Base-by-base conservation (phyloP, 1,140 invertebrate species). In the Drosophila grimshawi region DNA sequence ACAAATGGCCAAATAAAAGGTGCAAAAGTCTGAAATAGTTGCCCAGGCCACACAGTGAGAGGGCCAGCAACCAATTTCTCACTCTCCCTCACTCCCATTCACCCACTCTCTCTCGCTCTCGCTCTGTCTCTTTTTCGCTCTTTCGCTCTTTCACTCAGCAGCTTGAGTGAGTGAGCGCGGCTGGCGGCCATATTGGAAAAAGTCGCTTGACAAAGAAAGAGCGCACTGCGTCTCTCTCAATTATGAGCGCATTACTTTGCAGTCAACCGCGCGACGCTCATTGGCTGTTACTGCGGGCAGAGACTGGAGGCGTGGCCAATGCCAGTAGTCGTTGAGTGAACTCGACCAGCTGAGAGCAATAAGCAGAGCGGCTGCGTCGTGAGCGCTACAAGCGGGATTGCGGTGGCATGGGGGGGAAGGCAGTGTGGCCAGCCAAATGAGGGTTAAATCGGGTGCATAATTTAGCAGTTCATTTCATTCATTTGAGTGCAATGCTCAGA, bases 401-500 rank as follows among this genome's bases (percentile, higher is more conserved):
- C 29, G 41, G 71, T 63, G 46, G 46, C 39, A 60, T 46, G 65
- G 46, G 60, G 59, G 64, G 62, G 19, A 19, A 19, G 53, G 56
- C 48, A 37, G 76, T 86, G 83, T 61, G 80, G 73, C 85, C 72
- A 66, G 59, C 77, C 55, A 88, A 89, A 89, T 89, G 85, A 89
- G 85, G 85, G 85, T 89, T 89, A 89, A 89, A 89, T 89, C 85
- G 85, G 85, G 85, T 90, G 86, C 82, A 91, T 90, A 89, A 91
- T 91, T 91, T 88, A 91, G 88, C 89, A 91, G 89, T 88, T 91
- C 88, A 91, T 91, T 91, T 88, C 89, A 81, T 81, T 85, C 85
- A 89, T 89, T 89, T 89, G 85, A 89, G 85, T 89, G 85, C 85
- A 89, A 89, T 77, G 80, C 80, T 83, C 80, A 70, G 79, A 70